Percentiles rank a stretch among this genome's conserved stretches.
Evolutionary conservation across 2,797 vertebrate genomes (phyloP).

Genomic region (Cetoscarus ocellatus): DNA sequence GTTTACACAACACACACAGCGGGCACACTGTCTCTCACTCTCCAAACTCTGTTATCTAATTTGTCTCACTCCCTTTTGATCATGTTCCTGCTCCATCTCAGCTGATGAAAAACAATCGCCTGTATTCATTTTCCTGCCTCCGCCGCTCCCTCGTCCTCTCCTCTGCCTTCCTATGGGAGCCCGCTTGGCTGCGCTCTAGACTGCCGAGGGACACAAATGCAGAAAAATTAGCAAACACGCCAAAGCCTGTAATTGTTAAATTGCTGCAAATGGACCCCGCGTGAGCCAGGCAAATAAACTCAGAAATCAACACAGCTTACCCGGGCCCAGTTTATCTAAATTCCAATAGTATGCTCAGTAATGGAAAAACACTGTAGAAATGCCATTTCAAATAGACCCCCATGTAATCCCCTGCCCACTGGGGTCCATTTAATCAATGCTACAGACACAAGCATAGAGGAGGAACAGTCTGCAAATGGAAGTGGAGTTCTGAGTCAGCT

Average conservation of each 20-base stretch:
- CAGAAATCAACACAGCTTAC: conserved; percentile 67
- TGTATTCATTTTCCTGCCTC: conserved; percentile 61
- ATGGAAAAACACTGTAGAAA: conserved; percentile 80
- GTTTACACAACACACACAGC: conserved; percentile 33
- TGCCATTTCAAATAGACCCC: conserved; percentile 84
- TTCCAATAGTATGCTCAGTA: conserved; percentile 78
- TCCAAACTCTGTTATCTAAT: conserved; percentile 53
- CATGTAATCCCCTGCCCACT: conserved; percentile 82
- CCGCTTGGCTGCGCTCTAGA: conserved; percentile 50
- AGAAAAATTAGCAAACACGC: conserved; percentile 67
- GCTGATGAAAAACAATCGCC: conserved; percentile 73
- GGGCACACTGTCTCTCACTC: conserved; percentile 31
- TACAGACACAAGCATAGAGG: conserved; percentile 83
- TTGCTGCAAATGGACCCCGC: conserved; percentile 72
- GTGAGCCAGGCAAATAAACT: conserved; percentile 68
- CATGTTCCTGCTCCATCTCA: conserved; percentile 47
- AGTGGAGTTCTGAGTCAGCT: conserved; percentile 88
- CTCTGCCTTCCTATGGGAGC: conserved; percentile 60
- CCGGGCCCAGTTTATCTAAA: conserved; percentile 74
- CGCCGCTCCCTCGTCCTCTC: conserved; percentile 38
- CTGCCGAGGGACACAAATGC: conserved; percentile 59
- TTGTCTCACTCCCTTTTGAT: conserved; percentile 63
- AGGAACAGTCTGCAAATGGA: conserved; percentile 84
- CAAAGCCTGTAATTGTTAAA: conserved; percentile 74
- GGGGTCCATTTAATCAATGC: conserved; percentile 87